These are phyloP conservation scores for Helicoverpa armigera DNA, from an alignment of 1,140 invertebrate species.

Conservation along the genomic window DNA sequence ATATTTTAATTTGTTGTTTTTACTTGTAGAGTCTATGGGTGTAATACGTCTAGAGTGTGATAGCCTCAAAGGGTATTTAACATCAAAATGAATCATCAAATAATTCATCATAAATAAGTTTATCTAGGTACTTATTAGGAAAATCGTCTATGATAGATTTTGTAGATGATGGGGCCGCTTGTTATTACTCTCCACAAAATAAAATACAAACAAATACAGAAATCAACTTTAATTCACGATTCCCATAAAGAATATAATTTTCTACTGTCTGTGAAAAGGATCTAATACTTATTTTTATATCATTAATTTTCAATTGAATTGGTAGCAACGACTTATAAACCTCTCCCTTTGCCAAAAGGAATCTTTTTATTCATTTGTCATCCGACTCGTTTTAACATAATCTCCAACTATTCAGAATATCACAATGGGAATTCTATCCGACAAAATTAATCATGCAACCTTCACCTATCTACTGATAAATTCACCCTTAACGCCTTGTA, in stretches of 20 bases:
- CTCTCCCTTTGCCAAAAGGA: neutral
- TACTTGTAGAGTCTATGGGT: too few relatives aligned
- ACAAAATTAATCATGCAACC: neutral
- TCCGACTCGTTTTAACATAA: constrained; percentile 31
- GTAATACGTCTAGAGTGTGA: too few relatives aligned
- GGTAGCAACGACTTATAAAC: neutral
- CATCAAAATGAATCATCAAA: too few relatives aligned
- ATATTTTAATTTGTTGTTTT: neutral
- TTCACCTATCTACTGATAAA: neutral
- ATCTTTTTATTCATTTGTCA: constrained; percentile 51
- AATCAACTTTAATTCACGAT: too few relatives aligned
- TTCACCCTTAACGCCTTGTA: neutral
- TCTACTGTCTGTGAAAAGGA: neutral
- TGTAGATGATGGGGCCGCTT: too few relatives aligned
- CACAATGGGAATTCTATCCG: constrained; percentile 41
- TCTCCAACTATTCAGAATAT: constrained; percentile 19
- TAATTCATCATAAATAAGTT: too few relatives aligned
- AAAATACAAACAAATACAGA: too few relatives aligned
- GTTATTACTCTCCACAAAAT: too few relatives aligned
- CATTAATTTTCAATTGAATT: neutral
- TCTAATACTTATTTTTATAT: neutral
- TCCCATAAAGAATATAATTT: too few relatives aligned
- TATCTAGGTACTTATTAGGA: too few relatives aligned
- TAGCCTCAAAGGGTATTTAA: too few relatives aligned
- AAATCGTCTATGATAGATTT: too few relatives aligned